Evolutionary conservation across 2,888 invertebrate genomes (phyloP).

Genomic region (Lasioglossum vierecki): DNA sequence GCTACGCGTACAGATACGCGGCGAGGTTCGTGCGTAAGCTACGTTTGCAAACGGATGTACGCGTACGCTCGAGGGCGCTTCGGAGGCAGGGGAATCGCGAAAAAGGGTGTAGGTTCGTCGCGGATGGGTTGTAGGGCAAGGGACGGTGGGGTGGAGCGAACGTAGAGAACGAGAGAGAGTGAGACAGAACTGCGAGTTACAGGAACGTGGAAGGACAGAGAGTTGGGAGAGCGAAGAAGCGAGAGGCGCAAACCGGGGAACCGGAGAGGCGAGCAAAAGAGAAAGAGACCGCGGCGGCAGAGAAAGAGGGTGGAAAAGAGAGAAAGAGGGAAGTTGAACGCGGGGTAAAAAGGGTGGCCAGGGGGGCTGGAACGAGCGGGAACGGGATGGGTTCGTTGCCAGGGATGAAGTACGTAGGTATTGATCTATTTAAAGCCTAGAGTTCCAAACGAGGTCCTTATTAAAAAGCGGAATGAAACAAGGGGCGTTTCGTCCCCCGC

Average conservation of each 20-base stretch:
- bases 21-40: slow-evolving; percentile 49
- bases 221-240: slow-evolving; percentile 42
- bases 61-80: slow-evolving; percentile 46
- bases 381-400: slow-evolving; percentile 83
- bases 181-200: slow-evolving; percentile 47
- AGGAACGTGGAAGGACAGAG: slow-evolving; percentile 44
- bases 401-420: slow-evolving; percentile 83
- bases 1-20: slow-evolving; percentile 51
- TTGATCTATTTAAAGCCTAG: slow-evolving; percentile 84
- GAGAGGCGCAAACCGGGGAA: slow-evolving; percentile 50
- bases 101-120: slow-evolving; percentile 73
- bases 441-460: slow-evolving; percentile 84
- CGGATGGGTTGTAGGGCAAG: slow-evolving; percentile 64
- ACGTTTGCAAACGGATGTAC: slow-evolving; percentile 56
- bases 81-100: slow-evolving; percentile 66
- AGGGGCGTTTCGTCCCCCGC: slow-evolving; percentile 75
- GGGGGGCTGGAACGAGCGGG: slow-evolving; percentile 74
- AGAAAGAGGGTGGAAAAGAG: slow-evolving; percentile 52
- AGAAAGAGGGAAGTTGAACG: slow-evolving; percentile 82
- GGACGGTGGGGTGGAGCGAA: slow-evolving; percentile 35
- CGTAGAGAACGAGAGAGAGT: slow-evolving; percentile 37
- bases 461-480: slow-evolving; percentile 84
- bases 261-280: slow-evolving; percentile 49
- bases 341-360: slow-evolving; percentile 78
- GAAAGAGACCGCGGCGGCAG: slow-evolving; percentile 46